Evolutionary conservation across 2,888 invertebrate species (phyloP).

Genomic region (Bembecia ichneumoniformis): DNA sequence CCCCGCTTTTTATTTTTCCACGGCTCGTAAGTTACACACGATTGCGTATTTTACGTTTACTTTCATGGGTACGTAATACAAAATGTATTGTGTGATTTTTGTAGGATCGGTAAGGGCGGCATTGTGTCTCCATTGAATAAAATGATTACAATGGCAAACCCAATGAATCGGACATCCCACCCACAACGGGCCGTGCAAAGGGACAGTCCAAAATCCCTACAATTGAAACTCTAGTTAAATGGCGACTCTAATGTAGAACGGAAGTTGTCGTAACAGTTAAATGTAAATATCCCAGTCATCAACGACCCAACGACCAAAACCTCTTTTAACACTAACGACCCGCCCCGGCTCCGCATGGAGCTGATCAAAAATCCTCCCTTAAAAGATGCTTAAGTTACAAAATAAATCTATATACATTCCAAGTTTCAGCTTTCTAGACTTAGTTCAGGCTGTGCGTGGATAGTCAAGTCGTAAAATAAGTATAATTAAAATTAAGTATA

Average conservation of each 20-base stretch:
- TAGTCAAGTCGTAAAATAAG: too few relatives aligned
- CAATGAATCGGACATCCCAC: slow-evolving; percentile 34
- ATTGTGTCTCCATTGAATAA: slow-evolving; percentile 43
- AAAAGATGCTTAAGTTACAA: too few relatives aligned
- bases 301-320: too few relatives aligned
- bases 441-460: too few relatives aligned
- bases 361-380: too few relatives aligned
- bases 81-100: slow-evolving; percentile 36
- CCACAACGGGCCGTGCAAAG: slow-evolving; percentile 38
- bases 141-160: slow-evolving; percentile 36
- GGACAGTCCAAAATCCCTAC: slow-evolving; percentile 18
- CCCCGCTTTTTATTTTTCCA: slow-evolving; percentile 1
- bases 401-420: too few relatives aligned
- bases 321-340: background rate
- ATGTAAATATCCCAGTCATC: background rate
- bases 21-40: slow-evolving; percentile 7
- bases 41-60: slow-evolving; percentile 10
- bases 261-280: background rate
- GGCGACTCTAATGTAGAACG: background rate
- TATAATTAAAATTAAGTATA: too few relatives aligned
- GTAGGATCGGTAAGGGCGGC: slow-evolving; percentile 41
- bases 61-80: slow-evolving; percentile 24
- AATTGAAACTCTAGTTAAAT: background rate
- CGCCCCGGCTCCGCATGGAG: too few relatives aligned
- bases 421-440: too few relatives aligned